Evolutionary conservation across 2,797 vertebrate genomes (phyloP).

Genomic region (Squalus acanthias): DNA sequence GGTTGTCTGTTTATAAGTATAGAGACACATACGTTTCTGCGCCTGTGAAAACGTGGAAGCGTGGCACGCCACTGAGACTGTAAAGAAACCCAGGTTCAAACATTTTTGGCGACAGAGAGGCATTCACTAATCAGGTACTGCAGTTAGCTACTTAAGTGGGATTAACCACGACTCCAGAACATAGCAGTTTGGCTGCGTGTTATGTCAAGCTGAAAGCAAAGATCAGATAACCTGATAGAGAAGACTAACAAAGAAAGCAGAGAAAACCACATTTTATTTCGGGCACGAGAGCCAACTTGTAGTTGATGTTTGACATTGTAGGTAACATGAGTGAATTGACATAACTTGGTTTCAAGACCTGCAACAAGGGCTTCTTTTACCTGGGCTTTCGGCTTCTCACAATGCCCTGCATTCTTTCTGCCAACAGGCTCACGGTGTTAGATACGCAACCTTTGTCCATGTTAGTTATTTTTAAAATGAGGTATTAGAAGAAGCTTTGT

Average conservation of each 20-base stretch:
- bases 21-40: not conserved
- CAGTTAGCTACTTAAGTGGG: not conserved
- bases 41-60: not conserved
- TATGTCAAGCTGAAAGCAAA: not conserved
- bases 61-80: not conserved
- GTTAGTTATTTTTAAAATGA: not conserved
- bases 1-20: not conserved
- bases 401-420: not conserved
- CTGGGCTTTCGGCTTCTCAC: not conserved
- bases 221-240: not conserved
- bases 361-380: not conserved
- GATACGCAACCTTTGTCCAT: not conserved
- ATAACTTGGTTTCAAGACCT: not conserved
- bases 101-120: not conserved
- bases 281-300: not conserved
- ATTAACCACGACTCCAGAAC: not conserved
- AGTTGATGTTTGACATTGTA: not conserved
- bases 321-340: not conserved
- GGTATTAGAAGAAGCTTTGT: slow-evolving; percentile 11
- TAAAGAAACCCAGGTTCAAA: not conserved
- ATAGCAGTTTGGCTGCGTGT: not conserved
- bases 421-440: not conserved
- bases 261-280: not conserved
- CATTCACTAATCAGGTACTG: not conserved
- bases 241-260: not conserved